These are phyloP conservation scores for Dicerorhinus sumatrensis DNA, from an alignment of 2,113 vertebrate species.

Conservation along the genomic window DNA sequence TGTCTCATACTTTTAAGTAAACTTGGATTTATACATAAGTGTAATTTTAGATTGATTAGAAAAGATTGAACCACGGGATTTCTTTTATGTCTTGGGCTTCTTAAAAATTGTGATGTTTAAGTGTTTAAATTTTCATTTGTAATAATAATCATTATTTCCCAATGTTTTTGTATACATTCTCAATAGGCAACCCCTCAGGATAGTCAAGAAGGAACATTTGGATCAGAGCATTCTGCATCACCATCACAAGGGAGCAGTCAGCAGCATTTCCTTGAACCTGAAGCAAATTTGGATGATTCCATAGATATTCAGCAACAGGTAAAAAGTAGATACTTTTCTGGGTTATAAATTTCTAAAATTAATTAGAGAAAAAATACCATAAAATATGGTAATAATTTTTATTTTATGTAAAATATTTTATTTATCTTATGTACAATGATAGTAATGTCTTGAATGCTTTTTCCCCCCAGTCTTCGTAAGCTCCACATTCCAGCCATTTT, in stretches of 20 bases:
- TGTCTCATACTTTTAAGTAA: not conserved
- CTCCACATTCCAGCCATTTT: not conserved
- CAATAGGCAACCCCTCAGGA: conserved; percentile 89
- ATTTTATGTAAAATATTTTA: not conserved
- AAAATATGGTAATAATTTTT: not conserved
- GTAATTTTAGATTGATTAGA: not conserved
- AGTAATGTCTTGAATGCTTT: not conserved
- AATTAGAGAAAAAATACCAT: not conserved
- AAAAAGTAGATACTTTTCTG: conserved; percentile 69
- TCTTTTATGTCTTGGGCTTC: not conserved
- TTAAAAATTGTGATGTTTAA: not conserved
- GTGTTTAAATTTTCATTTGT: conserved; percentile 32
- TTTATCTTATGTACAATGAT: not conserved
- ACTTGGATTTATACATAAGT: not conserved
- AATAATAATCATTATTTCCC: not conserved
- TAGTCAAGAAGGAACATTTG: conserved; percentile 94
- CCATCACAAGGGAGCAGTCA: conserved; percentile 94
- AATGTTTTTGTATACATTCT: not conserved
- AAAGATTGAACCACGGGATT: not conserved
- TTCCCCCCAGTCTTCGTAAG: not conserved
- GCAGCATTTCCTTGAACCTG: conserved; percentile 92
- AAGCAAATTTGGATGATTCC: conserved; percentile 94
- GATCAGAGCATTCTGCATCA: conserved; percentile 92
- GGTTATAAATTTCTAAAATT: not conserved
- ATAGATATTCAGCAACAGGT: conserved; percentile 99